These are phyloP conservation scores for Anastrepha obliqua DNA, from an alignment of 1,140 invertebrate genomes.

Conservation along the genomic window DNA sequence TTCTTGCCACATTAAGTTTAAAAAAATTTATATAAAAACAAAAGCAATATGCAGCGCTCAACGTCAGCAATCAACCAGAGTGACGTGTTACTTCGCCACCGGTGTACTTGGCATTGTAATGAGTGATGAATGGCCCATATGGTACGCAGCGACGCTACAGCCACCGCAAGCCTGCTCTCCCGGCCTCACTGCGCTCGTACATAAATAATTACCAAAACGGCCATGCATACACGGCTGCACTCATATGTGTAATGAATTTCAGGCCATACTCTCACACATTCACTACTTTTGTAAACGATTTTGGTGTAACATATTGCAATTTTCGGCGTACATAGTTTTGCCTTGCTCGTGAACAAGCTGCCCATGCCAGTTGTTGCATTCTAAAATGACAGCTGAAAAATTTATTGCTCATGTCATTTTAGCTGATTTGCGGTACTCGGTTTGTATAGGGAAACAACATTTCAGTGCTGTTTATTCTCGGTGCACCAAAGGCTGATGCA, in stretches of 20 bases:
- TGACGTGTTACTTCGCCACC: constrained; percentile 30
- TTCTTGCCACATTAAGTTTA: neutral
- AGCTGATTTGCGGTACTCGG: neutral
- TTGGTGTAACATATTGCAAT: neutral
- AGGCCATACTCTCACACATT: neutral
- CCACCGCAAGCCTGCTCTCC: neutral
- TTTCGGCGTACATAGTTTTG: neutral
- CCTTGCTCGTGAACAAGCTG: constrained; percentile 3
- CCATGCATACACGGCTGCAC: neutral
- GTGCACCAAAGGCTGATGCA: no score
- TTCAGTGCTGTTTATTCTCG: neutral
- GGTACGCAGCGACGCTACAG: neutral
- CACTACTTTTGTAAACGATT: neutral
- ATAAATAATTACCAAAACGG: constrained; percentile 42
- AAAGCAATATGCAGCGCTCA: neutral
- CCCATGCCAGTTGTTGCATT: neutral
- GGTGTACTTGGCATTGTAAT: constrained; percentile 42
- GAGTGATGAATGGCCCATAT: constrained; percentile 43
- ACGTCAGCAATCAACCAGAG: constrained; percentile 6
- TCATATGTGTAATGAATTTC: neutral
- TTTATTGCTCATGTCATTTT: constrained; percentile 43
- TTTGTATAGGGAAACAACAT: neutral
- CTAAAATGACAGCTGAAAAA: constrained; percentile 45
- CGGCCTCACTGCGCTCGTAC: neutral
- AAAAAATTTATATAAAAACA: neutral